These are phyloP conservation scores for Temnothorax nylanderi DNA, from an alignment of 1,140 invertebrate species.

Conservation along the genomic window DNA sequence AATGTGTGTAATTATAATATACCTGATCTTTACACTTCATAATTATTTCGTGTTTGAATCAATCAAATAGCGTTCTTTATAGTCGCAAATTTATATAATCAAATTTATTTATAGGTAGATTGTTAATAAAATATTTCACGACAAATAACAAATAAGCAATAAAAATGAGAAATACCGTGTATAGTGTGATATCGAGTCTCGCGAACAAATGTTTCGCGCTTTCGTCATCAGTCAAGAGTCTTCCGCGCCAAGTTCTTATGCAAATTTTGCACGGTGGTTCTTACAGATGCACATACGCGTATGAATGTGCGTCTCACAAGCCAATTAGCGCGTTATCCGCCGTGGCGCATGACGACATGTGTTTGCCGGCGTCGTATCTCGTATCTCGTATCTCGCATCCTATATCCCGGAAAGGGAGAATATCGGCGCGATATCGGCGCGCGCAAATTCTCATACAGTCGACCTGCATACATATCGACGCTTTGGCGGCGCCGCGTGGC, in stretches of 20 bases:
- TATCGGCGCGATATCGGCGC: conserved; percentile 80
- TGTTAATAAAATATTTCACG: background rate
- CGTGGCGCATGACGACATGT: conserved; percentile 75
- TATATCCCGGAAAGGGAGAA: conserved; percentile 66
- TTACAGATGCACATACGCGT: background rate
- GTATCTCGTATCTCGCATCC: conserved; percentile 54
- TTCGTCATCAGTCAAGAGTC: conserved; percentile 2
- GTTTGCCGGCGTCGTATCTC: conserved; percentile 69
- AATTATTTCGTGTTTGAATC: background rate
- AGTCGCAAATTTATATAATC: background rate
- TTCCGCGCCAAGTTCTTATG: background rate
- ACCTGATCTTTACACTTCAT: background rate
- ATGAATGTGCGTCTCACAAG: background rate
- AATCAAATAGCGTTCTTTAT: background rate
- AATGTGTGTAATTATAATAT: background rate
- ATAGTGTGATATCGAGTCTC: background rate
- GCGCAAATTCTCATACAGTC: conserved; percentile 76
- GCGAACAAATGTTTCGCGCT: background rate
- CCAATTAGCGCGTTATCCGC: conserved; percentile 47
- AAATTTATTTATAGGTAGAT: background rate
- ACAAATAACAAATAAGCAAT: background rate
- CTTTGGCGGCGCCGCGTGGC: conserved; percentile 79
- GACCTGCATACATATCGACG: conserved; percentile 82
- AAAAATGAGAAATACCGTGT: background rate
- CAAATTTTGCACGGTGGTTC: background rate